Conservation (phyloP, 2,888 invertebrate genomes). For the Capitulum mitella region DNA sequence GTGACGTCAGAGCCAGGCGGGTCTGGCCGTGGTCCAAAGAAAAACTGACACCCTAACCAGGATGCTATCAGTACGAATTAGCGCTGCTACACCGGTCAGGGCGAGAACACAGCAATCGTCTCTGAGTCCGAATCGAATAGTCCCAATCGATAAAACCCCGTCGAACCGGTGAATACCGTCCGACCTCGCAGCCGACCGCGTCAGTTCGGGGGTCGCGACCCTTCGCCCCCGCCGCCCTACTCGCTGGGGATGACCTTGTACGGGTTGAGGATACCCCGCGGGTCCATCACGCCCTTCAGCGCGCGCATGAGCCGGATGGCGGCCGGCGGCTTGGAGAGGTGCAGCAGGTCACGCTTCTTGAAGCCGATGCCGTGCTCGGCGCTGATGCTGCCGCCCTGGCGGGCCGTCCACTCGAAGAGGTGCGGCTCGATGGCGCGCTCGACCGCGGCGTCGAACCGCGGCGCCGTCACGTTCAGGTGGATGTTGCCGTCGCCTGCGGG, state of each 20-base stretch:
- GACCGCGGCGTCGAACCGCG: constrained; percentile 41
- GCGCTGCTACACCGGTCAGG: too few relatives aligned
- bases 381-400: constrained; percentile 74
- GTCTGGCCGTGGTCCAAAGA: too few relatives aligned
- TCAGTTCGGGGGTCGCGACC: too few relatives aligned
- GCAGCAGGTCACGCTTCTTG: constrained; percentile 68
- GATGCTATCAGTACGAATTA: too few relatives aligned
- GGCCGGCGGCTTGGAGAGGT: constrained; percentile 62
- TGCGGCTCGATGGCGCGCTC: constrained; percentile 64
- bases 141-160: too few relatives aligned
- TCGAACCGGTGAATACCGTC: too few relatives aligned
- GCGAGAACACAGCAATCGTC: too few relatives aligned
- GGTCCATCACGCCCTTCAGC: constrained; percentile 81
- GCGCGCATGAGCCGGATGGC: constrained; percentile 70
- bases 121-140: too few relatives aligned
- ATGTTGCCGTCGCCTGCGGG: constrained; percentile 82
- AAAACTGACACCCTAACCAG: too few relatives aligned
- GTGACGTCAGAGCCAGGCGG: too few relatives aligned
- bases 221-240: neutral
- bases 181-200: too few relatives aligned
- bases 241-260: constrained; percentile 67
- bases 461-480: constrained; percentile 75
- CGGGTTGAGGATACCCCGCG: constrained; percentile 88
- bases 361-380: constrained; percentile 97
- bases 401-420: constrained; percentile 74